These are phyloP conservation scores for Lepidurus apus DNA, from an alignment of 1,140 invertebrate genomes.

Conservation along the genomic window DNA sequence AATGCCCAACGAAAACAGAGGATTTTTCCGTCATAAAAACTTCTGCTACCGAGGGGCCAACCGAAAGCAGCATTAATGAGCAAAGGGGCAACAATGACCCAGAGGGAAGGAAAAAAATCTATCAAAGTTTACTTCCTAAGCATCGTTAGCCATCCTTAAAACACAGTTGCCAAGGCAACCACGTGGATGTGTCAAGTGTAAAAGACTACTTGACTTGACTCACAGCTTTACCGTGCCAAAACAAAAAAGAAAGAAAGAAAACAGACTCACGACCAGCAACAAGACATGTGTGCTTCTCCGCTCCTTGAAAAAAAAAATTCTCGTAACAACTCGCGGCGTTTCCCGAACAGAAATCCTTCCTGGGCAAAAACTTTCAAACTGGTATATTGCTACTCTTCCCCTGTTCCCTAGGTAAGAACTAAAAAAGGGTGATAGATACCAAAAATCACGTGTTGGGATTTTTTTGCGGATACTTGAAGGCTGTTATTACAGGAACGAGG, in stretches of 20 bases:
- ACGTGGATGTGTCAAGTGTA: constrained; percentile 13
- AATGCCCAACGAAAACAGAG: not conserved
- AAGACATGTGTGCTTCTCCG: not conserved
- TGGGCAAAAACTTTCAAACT: too few relatives aligned
- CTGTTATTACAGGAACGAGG: too few relatives aligned
- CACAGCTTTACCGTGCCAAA: not conserved
- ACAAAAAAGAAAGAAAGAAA: not conserved
- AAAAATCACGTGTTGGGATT: too few relatives aligned
- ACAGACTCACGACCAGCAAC: not conserved
- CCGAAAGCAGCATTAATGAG: constrained; percentile 13
- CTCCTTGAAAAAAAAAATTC: not conserved
- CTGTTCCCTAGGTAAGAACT: too few relatives aligned
- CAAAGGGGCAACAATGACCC: not conserved
- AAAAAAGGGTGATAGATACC: too few relatives aligned
- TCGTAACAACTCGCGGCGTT: not conserved
- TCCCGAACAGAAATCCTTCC: not conserved
- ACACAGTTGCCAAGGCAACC: not conserved
- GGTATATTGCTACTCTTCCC: too few relatives aligned
- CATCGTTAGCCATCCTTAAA: constrained; percentile 13
- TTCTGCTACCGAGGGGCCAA: not conserved
- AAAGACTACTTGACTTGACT: constrained; percentile 16
- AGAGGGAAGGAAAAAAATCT: not conserved
- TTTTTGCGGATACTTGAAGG: too few relatives aligned
- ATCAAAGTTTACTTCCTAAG: not conserved
- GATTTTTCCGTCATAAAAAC: not conserved